These are phyloP conservation scores for Pygoscelis adeliae DNA, from an alignment of 2,113 vertebrate genomes.

Conservation along the genomic window DNA sequence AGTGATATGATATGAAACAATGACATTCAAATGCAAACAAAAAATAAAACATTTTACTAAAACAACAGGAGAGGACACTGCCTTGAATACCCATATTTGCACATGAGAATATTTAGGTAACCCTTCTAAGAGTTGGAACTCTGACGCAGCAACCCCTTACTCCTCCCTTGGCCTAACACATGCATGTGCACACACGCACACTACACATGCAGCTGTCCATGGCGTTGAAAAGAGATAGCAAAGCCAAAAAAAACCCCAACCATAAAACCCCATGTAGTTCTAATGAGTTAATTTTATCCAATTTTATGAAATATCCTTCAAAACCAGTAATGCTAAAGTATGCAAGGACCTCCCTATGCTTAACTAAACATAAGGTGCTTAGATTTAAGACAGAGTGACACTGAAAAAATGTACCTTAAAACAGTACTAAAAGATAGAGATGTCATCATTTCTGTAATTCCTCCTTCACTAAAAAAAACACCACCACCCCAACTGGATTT, in stretches of 20 bases:
- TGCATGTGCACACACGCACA: fast-evolving
- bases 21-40: not conserved
- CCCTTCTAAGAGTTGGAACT: not conserved
- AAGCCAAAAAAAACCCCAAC: not conserved
- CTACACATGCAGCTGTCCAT: not conserved
- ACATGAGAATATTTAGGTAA: not conserved
- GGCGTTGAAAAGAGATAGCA: not conserved
- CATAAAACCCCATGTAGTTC: not conserved
- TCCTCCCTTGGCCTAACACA: fast-evolving
- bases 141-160: not conserved
- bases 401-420: not conserved
- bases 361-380: not conserved
- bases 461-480: not conserved
- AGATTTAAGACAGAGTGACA: not conserved
- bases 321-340: not conserved
- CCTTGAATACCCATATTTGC: not conserved
- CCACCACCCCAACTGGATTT: not conserved
- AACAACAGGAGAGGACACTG: not conserved
- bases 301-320: not conserved
- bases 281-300: not conserved
- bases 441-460: not conserved
- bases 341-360: not conserved
- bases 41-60: not conserved
- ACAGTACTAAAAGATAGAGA: not conserved
- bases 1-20: not conserved